Conservation (phyloP, 2,113 vertebrate genomes). For the Strix aluco region DNA sequence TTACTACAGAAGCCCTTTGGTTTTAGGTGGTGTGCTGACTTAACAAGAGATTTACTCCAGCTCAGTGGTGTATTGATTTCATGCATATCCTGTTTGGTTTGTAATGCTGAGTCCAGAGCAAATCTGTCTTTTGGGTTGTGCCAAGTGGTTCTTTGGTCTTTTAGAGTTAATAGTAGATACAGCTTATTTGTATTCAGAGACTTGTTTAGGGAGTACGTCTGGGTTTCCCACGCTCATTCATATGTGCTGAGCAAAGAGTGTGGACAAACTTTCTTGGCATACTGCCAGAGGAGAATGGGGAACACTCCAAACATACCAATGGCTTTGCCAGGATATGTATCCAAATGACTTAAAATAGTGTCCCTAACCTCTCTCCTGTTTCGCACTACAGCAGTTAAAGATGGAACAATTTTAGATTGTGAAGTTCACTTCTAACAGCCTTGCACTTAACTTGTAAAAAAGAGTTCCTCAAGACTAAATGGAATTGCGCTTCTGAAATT, state of each 20-base stretch:
- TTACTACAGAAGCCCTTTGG: conserved; percentile 25
- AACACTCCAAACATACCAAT: conserved; percentile 9
- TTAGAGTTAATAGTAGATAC: background rate
- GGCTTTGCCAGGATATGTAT: background rate
- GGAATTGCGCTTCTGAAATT: background rate
- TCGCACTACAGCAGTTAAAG: background rate
- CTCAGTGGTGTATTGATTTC: conserved; percentile 52
- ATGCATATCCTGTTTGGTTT: conserved; percentile 58
- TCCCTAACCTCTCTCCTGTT: background rate
- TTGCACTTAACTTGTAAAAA: background rate
- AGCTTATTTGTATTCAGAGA: conserved; percentile 24
- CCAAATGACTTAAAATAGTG: background rate
- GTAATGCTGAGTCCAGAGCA: conserved; percentile 42
- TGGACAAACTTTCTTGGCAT: conserved; percentile 25
- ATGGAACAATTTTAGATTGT: background rate
- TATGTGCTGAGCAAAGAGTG: background rate
- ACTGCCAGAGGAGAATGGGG: background rate
- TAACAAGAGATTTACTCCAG: conserved; percentile 46
- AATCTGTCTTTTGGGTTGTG: conserved; percentile 39
- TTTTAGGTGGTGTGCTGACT: conserved; percentile 45
- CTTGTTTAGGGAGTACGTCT: background rate
- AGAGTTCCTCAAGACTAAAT: background rate
- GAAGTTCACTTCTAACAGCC: background rate
- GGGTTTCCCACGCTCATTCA: conserved; percentile 40
- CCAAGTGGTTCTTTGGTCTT: conserved; percentile 38